A percentile compares a stretch with the other conserved stretches of the same genome.
These are phyloP conservation scores for Oncorhynchus mykiss DNA, from an alignment of 2,113 vertebrate genomes.

Conservation along the genomic window DNA sequence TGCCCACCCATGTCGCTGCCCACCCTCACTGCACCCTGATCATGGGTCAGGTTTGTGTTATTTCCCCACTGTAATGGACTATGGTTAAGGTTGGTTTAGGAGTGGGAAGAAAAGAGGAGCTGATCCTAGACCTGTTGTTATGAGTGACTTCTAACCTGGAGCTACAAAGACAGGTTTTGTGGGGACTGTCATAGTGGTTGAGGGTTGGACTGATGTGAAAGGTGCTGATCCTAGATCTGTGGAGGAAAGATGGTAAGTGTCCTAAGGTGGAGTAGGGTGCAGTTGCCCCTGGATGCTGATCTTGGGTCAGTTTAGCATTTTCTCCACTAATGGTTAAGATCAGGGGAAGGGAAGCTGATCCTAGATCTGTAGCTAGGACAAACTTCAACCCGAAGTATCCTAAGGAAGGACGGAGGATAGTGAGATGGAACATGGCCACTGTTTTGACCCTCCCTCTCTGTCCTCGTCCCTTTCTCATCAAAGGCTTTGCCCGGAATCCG, in stretches of 20 bases:
- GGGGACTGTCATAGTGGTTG: background rate
- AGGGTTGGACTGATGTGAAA: slow-evolving; percentile 25
- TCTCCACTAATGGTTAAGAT: too few species aligned
- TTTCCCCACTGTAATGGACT: too few species aligned
- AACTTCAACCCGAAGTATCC: too few species aligned
- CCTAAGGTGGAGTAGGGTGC: background rate
- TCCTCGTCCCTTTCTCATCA: slow-evolving; percentile 17
- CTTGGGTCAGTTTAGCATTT: background rate
- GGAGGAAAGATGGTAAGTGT: slow-evolving; percentile 3
- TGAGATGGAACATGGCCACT: too few species aligned
- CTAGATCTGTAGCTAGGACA: background rate
- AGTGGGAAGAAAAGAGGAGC: too few species aligned
- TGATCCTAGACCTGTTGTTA: too few species aligned
- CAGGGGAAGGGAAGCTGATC: background rate
- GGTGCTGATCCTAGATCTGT: background rate
- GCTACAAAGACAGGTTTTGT: too few species aligned
- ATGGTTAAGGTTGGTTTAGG: too few species aligned
- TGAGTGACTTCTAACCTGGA: too few species aligned
- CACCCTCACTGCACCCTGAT: background rate
- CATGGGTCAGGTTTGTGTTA: too few species aligned
- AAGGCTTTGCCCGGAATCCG: background rate
- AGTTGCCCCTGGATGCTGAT: background rate
- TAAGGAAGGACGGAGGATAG: too few species aligned
- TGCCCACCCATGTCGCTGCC: background rate
- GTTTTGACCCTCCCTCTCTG: background rate